phyloP scores from a whole-genome alignment of 2,797 vertebrate genomes.

The Phylloscopus collybita region DNA sequence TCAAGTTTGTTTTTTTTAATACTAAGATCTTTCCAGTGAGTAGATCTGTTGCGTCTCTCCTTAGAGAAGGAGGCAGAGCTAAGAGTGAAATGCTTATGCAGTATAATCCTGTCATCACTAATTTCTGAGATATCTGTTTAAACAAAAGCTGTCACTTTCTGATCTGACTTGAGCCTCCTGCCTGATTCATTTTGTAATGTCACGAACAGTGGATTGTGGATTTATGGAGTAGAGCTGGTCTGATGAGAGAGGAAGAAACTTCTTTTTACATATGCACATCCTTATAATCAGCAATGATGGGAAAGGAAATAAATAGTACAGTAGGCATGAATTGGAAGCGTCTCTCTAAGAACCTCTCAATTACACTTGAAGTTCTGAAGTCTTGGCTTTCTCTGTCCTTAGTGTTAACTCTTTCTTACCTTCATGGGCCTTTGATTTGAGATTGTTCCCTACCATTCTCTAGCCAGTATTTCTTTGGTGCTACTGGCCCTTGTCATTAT shows the following conservation, averaged over 20 bases:
- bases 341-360: slow-evolving; percentile 19
- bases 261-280: slow-evolving; percentile 5
- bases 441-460: neutral
- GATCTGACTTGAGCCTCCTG: slow-evolving; percentile 42
- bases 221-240: neutral
- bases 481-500: neutral
- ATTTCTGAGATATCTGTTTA: slow-evolving; percentile 30
- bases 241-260: slow-evolving; percentile 37
- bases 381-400: neutral
- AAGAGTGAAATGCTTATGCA: neutral
- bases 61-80: neutral
- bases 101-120: neutral
- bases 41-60: neutral
- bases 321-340: slow-evolving; percentile 29
- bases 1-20: neutral
- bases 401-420: neutral
- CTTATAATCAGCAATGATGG: slow-evolving; percentile 40
- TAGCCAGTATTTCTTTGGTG: neutral
- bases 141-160: slow-evolving; percentile 50
- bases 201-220: slow-evolving; percentile 36
- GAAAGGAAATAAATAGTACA: slow-evolving; percentile 38
- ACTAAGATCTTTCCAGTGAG: neutral
- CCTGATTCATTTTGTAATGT: slow-evolving; percentile 49
- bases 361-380: slow-evolving; percentile 19
- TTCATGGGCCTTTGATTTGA: neutral